Conservation (phyloP, 2,888 invertebrate species). For the Hyposoter didymator region DNA sequence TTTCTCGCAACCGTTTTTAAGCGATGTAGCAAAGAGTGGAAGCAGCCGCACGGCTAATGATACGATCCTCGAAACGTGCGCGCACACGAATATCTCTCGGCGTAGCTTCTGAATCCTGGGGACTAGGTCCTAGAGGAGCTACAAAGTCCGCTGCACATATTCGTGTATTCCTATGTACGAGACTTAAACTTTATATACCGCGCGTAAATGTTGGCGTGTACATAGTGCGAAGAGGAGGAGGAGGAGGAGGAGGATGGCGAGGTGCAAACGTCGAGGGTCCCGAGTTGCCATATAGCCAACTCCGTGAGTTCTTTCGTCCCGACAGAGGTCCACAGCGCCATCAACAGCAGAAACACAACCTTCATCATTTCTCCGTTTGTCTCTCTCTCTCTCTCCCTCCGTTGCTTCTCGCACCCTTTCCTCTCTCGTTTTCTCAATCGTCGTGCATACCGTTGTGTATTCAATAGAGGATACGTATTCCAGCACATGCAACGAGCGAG, state of each 20-base stretch:
- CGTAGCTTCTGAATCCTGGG: conserved; percentile 58
- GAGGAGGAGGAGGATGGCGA: conserved; percentile 43
- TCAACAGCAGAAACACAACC: conserved; percentile 56
- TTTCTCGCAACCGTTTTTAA: conserved; percentile 35
- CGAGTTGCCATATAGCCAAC: conserved; percentile 53
- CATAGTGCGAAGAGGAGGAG: conserved; percentile 24
- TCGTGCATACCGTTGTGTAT: conserved; percentile 60
- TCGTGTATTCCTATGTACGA: neutral
- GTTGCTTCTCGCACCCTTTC: neutral
- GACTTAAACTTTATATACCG: neutral
- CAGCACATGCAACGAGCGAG: conserved; percentile 39
- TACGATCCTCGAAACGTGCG: conserved; percentile 69
- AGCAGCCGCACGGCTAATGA: conserved; percentile 61
- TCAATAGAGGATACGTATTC: conserved; percentile 40
- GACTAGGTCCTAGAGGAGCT: conserved; percentile 49
- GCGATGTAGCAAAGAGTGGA: conserved; percentile 19
- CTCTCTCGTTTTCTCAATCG: conserved; percentile 44
- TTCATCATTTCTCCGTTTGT: conserved; percentile 38
- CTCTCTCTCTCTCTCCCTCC: conserved; percentile 36
- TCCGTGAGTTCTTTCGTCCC: conserved; percentile 34
- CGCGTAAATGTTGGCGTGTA: neutral
- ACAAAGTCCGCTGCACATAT: conserved; percentile 20
- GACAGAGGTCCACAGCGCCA: conserved; percentile 41
- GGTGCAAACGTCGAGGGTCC: conserved; percentile 49
- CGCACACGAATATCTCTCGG: conserved; percentile 71